A percentile compares a stretch with the other conserved stretches of the same genome.
phyloP scores from a whole-genome alignment of 2,113 vertebrate species.

The Addax nasomaculatus region DNA sequence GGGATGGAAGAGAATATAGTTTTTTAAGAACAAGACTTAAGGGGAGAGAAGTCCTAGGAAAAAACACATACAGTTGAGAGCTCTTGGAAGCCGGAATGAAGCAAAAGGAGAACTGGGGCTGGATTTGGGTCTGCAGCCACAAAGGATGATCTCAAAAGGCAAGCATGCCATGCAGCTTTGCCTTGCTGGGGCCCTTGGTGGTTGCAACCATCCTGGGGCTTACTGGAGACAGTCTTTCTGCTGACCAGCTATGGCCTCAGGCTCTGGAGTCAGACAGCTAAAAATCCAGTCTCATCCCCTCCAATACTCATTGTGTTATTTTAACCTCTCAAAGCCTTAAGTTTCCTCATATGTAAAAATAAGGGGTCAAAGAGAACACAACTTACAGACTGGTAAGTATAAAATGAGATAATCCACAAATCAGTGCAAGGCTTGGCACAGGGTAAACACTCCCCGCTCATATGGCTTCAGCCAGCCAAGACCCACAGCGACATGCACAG shows the following conservation, averaged over 20 bases:
- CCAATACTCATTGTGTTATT: not conserved
- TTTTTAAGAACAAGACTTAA: not conserved
- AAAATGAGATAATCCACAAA: not conserved
- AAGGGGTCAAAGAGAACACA: too few relatives aligned
- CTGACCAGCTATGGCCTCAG: not conserved
- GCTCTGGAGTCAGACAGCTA: not conserved
- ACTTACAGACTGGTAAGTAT: not conserved
- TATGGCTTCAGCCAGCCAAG: not conserved
- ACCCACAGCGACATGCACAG: not conserved
- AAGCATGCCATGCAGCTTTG: not conserved
- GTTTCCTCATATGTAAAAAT: not conserved
- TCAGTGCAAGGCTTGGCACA: not conserved
- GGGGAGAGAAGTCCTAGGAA: not conserved
- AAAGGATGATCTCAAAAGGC: not conserved
- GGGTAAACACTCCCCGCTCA: not conserved
- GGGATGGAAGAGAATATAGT: not conserved
- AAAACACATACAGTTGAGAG: not conserved
- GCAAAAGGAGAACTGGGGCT: not conserved
- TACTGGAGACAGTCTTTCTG: not conserved
- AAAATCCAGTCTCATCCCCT: not conserved
- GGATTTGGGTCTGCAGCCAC: not conserved
- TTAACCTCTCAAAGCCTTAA: not conserved
- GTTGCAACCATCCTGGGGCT: not conserved
- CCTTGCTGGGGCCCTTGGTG: not conserved
- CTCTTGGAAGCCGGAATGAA: not conserved